Conservation (phyloP, 1,140 invertebrate genomes). For the Caenorhabditis tropicalis region DNA sequence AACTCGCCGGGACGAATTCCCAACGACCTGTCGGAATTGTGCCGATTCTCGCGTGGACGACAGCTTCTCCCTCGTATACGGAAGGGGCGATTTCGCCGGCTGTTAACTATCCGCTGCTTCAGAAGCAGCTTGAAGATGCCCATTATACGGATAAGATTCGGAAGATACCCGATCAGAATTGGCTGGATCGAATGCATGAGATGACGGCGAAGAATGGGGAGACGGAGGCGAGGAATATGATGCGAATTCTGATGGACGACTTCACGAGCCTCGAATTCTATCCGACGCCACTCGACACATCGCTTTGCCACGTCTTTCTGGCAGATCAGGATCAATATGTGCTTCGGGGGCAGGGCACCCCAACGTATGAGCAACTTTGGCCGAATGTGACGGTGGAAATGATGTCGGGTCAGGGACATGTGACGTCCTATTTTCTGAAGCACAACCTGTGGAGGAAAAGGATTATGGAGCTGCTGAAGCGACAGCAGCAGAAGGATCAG, state of each 20-base stretch:
- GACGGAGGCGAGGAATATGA: conserved; percentile 75
- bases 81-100: conserved; percentile 91
- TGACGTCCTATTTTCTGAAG: background rate
- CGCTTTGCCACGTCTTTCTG: conserved; percentile 84
- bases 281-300: conserved; percentile 82
- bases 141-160: conserved; percentile 72
- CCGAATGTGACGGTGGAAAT: conserved; percentile 73
- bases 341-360: conserved; percentile 78
- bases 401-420: conserved; percentile 45
- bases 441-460: background rate
- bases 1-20: conserved; percentile 91
- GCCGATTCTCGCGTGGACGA: conserved; percentile 95
- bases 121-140: conserved; percentile 85
- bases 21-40: conserved; percentile 88
- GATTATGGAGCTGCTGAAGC: background rate
- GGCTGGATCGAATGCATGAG: conserved; percentile 55
- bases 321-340: conserved; percentile 89
- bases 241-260: conserved; percentile 97
- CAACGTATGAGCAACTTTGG: conserved; percentile 59
- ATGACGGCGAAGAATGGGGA: background rate
- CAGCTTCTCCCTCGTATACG: conserved; percentile 92
- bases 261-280: conserved; percentile 95
- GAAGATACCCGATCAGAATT: conserved; percentile 59
- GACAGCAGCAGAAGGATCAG: background rate
- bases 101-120: conserved; percentile 89